A percentile compares a stretch with the other conserved stretches of the same genome.
Evolutionary conservation across 1,140 invertebrate genomes (phyloP).

Genomic region (Cherax quadricarinatus): DNA sequence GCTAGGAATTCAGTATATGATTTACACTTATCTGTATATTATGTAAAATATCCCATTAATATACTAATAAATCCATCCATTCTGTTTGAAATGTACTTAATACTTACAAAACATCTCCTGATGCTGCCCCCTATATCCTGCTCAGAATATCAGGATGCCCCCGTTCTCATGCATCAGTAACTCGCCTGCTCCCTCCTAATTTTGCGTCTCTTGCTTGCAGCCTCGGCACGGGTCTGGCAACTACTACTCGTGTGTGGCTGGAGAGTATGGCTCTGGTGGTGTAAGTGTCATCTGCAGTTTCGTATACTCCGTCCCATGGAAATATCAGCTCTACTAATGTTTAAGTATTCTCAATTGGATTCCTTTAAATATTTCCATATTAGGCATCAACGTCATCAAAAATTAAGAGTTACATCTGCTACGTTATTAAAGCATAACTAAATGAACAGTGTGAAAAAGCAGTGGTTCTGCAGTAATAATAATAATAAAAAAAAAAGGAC

Average conservation of each 20-base stretch:
- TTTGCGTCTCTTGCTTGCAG: constrained; percentile 61
- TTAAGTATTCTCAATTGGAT: constrained; percentile 3
- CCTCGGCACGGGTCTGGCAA: constrained; percentile 73
- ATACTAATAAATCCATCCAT: not conserved
- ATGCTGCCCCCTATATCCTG: constrained; percentile 33
- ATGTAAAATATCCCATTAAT: not conserved
- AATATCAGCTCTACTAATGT: not conserved
- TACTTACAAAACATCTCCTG: constrained; percentile 11
- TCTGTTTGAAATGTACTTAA: not conserved
- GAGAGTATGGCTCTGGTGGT: constrained; percentile 72
- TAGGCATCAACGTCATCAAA: not conserved
- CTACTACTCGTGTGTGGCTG: constrained; percentile 73
- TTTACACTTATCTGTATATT: not conserved
- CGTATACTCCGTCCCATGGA: constrained; percentile 36
- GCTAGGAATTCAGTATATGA: not conserved
- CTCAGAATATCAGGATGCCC: constrained; percentile 14
- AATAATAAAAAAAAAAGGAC: not conserved
- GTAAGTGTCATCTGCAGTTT: constrained; percentile 61
- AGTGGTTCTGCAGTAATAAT: not conserved
- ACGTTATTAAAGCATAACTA: not conserved
- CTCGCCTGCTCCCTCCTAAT: not conserved
- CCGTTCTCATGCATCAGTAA: not conserved
- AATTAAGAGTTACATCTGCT: not conserved
- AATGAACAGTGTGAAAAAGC: not conserved
- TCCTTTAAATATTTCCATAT: not conserved